phyloP scores from a whole-genome alignment of 2,888 invertebrate species.

The Leucophenga montana region DNA sequence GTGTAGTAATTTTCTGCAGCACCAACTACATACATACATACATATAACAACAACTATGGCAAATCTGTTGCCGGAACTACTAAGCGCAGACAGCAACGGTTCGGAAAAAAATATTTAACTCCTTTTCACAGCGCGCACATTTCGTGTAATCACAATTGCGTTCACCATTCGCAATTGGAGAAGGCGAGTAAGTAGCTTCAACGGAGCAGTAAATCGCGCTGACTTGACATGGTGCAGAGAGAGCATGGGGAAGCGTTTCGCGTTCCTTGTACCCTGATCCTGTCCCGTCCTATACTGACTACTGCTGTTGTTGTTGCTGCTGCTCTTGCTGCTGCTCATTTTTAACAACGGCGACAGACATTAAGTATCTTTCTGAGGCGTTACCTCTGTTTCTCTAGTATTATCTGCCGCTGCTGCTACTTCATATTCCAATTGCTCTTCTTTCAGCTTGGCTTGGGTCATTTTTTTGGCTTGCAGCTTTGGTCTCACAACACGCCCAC shows the following conservation, averaged over 20 bases:
- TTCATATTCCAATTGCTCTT: conserved; percentile 25
- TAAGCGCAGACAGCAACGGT: conserved; percentile 20
- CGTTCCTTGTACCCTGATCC: too few species aligned
- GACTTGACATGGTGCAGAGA: conserved; percentile 35
- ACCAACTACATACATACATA: conserved; percentile 8
- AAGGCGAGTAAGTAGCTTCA: conserved; percentile 27
- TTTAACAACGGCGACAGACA: conserved; percentile 36
- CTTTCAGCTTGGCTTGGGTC: conserved; percentile 27
- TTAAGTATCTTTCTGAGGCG: conserved; percentile 37
- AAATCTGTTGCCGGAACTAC: conserved; percentile 43
- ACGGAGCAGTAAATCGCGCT: conserved; percentile 62
- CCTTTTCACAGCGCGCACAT: conserved; percentile 19
- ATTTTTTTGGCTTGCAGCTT: not conserved
- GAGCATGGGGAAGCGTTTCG: not conserved
- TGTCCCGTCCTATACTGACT: not conserved
- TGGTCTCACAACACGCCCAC: conserved; percentile 44
- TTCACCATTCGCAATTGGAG: conserved; percentile 16
- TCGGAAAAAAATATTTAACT: conserved; percentile 44
- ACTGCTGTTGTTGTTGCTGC: not conserved
- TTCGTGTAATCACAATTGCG: conserved; percentile 52
- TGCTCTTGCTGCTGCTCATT: conserved; percentile 25
- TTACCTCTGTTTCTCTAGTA: not conserved
- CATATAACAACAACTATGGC: conserved; percentile 16
- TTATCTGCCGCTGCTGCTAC: not conserved
- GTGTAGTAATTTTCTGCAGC: conserved; percentile 53